Evolutionary conservation across 2,888 invertebrate genomes (phyloP), one percentile per base, ranked within the genome.

Genomic region (Drosophila acutilabella): DNA sequence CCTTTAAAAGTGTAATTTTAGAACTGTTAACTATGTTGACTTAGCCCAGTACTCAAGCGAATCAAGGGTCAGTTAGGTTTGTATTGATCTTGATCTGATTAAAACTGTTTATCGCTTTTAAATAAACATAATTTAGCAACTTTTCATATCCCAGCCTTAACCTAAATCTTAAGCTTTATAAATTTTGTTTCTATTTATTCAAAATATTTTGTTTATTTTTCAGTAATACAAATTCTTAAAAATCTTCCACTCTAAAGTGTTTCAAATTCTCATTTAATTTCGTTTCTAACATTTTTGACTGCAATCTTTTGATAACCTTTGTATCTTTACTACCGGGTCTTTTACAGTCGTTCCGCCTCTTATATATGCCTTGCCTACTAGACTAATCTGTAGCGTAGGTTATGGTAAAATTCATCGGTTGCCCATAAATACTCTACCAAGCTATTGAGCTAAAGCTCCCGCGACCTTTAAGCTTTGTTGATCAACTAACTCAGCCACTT

Each of bases 331-430:
- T 13, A 13, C 8, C 13, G 36, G 13, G 36, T 36, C 13, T 36
- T 36, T 13, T 36, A 36, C 36, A 36, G 3, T 36, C 36, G 13
- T 11, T 4, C 13, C 4, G 0, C 3, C 13, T 13, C 13, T 8
- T 0, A 4, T 36, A 13, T 13, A 8, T 36, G 36, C 13, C 36
- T 36, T 36, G 13, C 36, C 4, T 36, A 36, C 36, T 13, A 36
- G 30, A 8, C 30, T 36, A 36, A 36, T 13, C 16, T n/a, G n/a
- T 18, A n/a, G 18, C 41, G 42, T 30, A 42, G 42, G 53, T 42
- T 54, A 42, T 54, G 30, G 42, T 42, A 18, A 40, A 42, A 13
- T 42, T 42, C 26, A 53, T 41, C 13, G 26, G 16, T 42, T 8
- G 16, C 16, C 16, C 30, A 30, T 2, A 18, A 48, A 20, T 14